Evolutionary conservation across 1,140 invertebrate species (phyloP).

Genomic region (Cephus cinctus): DNA sequence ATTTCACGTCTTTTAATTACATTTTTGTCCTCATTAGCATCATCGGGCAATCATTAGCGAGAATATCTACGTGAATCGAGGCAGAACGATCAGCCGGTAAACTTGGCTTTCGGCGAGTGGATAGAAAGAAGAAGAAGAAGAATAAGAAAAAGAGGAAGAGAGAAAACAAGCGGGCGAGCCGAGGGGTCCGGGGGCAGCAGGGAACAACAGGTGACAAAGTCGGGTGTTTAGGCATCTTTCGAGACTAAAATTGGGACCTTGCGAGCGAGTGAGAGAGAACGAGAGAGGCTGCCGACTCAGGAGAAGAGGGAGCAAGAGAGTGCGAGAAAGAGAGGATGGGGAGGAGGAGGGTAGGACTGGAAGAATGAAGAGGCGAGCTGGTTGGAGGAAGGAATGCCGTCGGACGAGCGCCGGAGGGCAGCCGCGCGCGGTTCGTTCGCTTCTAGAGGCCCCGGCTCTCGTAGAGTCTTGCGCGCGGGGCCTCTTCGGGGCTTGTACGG

Average conservation of each 20-base stretch:
- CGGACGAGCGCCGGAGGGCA: slow-evolving; percentile 54
- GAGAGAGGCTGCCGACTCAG: neutral
- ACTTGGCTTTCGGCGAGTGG: too few relatives aligned
- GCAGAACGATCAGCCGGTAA: too few relatives aligned
- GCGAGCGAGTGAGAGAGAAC: slow-evolving; percentile 8
- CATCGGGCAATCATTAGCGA: too few relatives aligned
- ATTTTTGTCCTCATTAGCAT: too few relatives aligned
- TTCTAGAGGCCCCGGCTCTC: slow-evolving; percentile 17
- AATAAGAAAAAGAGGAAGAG: neutral
- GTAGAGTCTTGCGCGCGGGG: slow-evolving; percentile 4
- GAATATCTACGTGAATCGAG: too few relatives aligned
- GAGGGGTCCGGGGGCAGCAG: neutral
- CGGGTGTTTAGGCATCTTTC: slow-evolving; percentile 37
- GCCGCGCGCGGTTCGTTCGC: slow-evolving; percentile 25
- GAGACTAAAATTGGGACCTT: slow-evolving; percentile 32
- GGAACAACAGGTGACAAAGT: slow-evolving; percentile 45
- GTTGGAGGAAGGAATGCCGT: slow-evolving; percentile 51
- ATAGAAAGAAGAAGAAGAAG: neutral
- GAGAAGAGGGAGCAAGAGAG: slow-evolving; percentile 11
- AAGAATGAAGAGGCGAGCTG: slow-evolving; percentile 43
- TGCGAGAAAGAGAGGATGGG: slow-evolving; percentile 27
- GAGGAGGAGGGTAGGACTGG: slow-evolving; percentile 35
- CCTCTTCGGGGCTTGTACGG: neutral
- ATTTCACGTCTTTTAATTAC: too few relatives aligned
- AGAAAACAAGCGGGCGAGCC: slow-evolving; percentile 19